These are phyloP conservation scores for Dicerorhinus sumatrensis DNA, from an alignment of 2,113 vertebrate species.

Conservation along the genomic window DNA sequence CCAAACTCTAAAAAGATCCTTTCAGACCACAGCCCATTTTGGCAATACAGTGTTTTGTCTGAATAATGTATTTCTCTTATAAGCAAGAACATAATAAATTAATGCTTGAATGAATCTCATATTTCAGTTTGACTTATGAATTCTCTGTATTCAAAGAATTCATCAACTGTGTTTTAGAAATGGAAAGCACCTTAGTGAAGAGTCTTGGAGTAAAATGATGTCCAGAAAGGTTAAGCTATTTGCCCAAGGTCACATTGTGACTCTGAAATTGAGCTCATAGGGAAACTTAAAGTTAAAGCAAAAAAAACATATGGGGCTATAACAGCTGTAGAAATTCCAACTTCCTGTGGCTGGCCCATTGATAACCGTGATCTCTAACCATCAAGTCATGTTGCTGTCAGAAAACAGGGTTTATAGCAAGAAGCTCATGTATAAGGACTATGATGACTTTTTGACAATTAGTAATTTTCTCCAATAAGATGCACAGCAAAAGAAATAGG, in stretches of 20 bases:
- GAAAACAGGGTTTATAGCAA: not conserved
- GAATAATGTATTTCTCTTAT: not conserved
- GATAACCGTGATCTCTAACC: not conserved
- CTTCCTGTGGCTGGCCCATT: not conserved
- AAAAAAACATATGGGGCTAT: not conserved
- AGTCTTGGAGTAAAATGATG: not conserved
- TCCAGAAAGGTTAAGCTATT: not conserved
- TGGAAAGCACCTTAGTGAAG: not conserved
- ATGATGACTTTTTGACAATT: not conserved
- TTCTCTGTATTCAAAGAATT: not conserved
- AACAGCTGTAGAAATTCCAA: not conserved
- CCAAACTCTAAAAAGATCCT: not conserved
- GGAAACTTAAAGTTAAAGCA: conserved; percentile 40
- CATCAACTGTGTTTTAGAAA: not conserved
- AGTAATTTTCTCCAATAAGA: conserved; percentile 38
- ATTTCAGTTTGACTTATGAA: conserved; percentile 9
- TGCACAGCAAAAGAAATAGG: not conserved
- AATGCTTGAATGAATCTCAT: not conserved
- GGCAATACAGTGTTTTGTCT: not conserved
- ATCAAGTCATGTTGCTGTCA: not conserved
- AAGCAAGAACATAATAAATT: not conserved
- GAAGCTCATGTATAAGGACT: not conserved
- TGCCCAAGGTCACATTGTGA: not conserved
- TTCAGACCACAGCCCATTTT: not conserved
- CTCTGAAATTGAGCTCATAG: not conserved